Evolutionary conservation across 2,797 vertebrate species (phyloP).

Genomic region (Corythornis leucogaster): DNA sequence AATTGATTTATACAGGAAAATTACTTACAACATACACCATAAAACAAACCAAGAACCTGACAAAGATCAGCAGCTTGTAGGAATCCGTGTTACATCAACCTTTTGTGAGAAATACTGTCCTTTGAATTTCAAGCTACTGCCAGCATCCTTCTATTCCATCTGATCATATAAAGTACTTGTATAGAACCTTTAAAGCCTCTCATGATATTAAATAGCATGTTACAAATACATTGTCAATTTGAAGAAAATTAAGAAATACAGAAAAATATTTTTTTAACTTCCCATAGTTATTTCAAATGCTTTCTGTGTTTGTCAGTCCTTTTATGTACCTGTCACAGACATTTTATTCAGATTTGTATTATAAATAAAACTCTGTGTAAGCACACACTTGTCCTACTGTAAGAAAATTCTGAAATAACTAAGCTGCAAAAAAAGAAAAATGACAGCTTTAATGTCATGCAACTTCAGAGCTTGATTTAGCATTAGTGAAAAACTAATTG

Average conservation of each 20-base stretch:
- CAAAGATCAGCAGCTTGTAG: background rate
- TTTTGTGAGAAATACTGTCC: background rate
- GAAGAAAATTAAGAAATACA: background rate
- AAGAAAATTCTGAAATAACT: background rate
- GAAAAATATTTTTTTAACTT: background rate
- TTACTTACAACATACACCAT: background rate
- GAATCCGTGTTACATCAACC: background rate
- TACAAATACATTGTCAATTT: background rate
- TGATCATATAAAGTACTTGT: background rate
- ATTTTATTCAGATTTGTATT: background rate
- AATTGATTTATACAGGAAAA: background rate
- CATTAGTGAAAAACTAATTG: background rate
- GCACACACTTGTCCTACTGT: background rate
- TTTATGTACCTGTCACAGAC: background rate
- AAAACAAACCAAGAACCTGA: background rate
- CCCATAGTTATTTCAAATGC: background rate
- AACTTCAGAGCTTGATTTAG: background rate
- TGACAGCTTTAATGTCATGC: background rate
- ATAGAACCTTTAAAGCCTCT: background rate
- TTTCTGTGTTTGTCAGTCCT: background rate
- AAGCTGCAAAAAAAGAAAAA: background rate
- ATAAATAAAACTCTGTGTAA: background rate
- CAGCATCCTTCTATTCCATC: background rate
- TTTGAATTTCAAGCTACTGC: background rate
- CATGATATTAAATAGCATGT: background rate